These are phyloP conservation scores for Camelus dromedarius DNA, from an alignment of 2,113 vertebrate genomes.

Conservation along the genomic window DNA sequence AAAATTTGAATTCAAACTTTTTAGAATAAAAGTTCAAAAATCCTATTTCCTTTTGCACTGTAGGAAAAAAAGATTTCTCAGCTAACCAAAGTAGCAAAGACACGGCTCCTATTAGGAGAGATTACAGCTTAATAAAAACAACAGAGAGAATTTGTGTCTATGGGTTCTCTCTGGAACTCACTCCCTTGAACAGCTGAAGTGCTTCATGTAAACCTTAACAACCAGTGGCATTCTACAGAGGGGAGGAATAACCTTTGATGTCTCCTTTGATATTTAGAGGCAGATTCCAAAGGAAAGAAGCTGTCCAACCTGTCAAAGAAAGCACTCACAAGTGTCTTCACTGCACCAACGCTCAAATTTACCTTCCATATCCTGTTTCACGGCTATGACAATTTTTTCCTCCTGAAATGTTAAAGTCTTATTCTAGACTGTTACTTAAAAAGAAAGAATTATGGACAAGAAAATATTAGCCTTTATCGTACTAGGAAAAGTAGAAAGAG, in stretches of 20 bases:
- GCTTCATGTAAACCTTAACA: slow-evolving; percentile 4
- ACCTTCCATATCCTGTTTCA: slow-evolving; percentile 3
- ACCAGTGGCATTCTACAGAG: background rate
- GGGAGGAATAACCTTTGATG: background rate
- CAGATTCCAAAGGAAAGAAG: slow-evolving; percentile 37
- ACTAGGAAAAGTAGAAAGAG: background rate
- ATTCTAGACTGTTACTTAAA: slow-evolving; percentile 1
- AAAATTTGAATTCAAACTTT: slow-evolving; percentile 19
- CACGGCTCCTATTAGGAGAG: background rate
- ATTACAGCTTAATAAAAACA: slow-evolving; percentile 39
- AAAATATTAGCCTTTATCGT: slow-evolving; percentile 15
- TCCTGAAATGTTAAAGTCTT: background rate
- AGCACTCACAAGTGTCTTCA: background rate
- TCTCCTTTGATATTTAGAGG: slow-evolving; percentile 38
- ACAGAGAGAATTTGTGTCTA: slow-evolving; percentile 23
- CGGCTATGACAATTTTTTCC: background rate
- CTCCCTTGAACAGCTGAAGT: background rate
- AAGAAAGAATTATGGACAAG: slow-evolving; percentile 1
- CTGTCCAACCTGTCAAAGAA: background rate
- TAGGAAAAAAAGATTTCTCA: slow-evolving; percentile 63
- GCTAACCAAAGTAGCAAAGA: slow-evolving; percentile 57
- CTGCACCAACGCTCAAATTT: slow-evolving; percentile 6
- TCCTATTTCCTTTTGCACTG: slow-evolving; percentile 66
- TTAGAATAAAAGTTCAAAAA: slow-evolving; percentile 70
- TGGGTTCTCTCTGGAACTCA: slow-evolving; percentile 1